A percentile compares a stretch with the other conserved stretches of the same genome.
These are phyloP conservation scores for Apodemia mormo DNA, from an alignment of 2,888 invertebrate genomes.

Conservation along the genomic window DNA sequence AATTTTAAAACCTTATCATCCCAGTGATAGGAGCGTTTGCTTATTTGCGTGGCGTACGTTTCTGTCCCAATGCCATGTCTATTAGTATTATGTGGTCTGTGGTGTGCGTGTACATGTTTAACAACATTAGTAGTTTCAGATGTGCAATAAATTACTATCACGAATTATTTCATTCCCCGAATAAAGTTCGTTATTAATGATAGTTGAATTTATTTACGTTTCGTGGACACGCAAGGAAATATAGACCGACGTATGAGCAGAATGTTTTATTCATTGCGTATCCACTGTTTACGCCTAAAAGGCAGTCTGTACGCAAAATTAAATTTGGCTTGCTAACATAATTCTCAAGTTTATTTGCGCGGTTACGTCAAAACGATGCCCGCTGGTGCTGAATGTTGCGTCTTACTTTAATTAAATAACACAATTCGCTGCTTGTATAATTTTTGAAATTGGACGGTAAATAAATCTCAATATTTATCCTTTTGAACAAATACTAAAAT, in stretches of 20 bases:
- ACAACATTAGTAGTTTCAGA: too few species aligned
- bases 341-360: slow-evolving; percentile 41
- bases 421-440: slow-evolving; percentile 27
- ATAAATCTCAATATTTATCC: neutral
- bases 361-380: slow-evolving; percentile 34
- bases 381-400: slow-evolving; percentile 20
- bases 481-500: neutral
- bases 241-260: slow-evolving; percentile 67
- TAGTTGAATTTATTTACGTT: slow-evolving; percentile 32
- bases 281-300: slow-evolving; percentile 66
- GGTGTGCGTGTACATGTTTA: too few species aligned
- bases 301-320: slow-evolving; percentile 64
- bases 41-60: too few species aligned
- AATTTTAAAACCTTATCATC: too few species aligned
- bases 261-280: slow-evolving; percentile 75
- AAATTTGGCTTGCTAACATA: slow-evolving; percentile 68
- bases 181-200: too few species aligned
- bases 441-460: slow-evolving; percentile 9
- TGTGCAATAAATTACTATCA: too few species aligned
- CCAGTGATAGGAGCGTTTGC: too few species aligned
- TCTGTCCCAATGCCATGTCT: too few species aligned
- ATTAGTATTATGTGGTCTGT: too few species aligned
- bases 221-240: slow-evolving; percentile 49
- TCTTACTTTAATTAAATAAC: slow-evolving; percentile 36
- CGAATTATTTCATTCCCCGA: neutral